These are phyloP conservation scores for Chlorospingus flavigularis DNA, from an alignment of 2,797 vertebrate genomes.

Conservation along the genomic window DNA sequence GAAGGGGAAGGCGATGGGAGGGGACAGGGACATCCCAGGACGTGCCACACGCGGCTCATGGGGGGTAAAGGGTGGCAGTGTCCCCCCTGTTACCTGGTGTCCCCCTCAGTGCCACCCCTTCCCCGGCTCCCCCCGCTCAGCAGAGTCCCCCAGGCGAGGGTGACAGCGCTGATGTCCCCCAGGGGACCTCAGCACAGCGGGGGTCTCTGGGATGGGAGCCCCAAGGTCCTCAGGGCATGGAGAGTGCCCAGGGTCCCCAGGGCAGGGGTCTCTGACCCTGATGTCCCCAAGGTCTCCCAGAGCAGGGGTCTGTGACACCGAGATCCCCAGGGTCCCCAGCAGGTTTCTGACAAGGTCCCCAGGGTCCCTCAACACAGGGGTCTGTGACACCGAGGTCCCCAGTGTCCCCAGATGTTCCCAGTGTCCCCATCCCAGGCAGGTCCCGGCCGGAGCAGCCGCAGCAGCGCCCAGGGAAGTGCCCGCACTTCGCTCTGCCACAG, in stretches of 20 bases:
- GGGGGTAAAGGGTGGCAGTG: background rate
- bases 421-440: rapidly evolving
- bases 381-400: background rate
- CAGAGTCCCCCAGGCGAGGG: background rate
- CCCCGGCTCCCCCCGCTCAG: background rate
- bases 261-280: background rate
- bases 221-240: background rate
- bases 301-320: rapidly evolving
- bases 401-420: background rate
- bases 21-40: background rate
- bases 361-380: background rate
- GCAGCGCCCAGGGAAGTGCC: slow-evolving; percentile 7
- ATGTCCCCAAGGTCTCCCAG: background rate
- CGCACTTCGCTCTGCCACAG: background rate
- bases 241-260: too few species aligned
- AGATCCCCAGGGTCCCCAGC: background rate
- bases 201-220: background rate
- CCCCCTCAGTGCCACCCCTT: background rate
- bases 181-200: background rate
- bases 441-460: background rate
- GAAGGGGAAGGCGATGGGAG: background rate
- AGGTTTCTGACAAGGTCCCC: too few species aligned
- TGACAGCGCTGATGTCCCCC: background rate
- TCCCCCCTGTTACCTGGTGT: background rate
- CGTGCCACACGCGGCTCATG: background rate